Conservation (phyloP, 2,113 vertebrate species). For the Ciconia boyciana region DNA sequence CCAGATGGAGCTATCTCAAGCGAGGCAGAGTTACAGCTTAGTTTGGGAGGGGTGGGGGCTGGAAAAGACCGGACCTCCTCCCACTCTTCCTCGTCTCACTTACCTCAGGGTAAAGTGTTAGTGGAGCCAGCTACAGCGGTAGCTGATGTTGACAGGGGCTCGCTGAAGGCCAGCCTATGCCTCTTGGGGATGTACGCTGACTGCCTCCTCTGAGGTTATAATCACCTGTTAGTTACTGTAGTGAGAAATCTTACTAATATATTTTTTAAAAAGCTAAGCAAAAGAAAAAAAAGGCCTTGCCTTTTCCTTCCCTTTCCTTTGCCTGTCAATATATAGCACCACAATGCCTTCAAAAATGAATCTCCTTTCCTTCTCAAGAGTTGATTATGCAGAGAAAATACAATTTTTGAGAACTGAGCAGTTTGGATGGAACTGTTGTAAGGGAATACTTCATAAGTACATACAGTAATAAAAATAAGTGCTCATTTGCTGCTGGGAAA, state of each 20-base stretch:
- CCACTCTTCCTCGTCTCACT: background rate
- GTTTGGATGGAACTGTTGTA: background rate
- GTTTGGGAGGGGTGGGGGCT: background rate
- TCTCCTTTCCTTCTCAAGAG: background rate
- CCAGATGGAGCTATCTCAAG: background rate
- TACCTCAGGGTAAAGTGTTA: background rate
- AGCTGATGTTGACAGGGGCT: background rate
- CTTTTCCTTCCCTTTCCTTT: background rate
- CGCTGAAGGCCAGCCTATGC: background rate
- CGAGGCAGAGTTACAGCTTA: background rate
- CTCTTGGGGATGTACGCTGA: background rate
- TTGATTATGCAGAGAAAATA: background rate
- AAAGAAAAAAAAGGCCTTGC: background rate
- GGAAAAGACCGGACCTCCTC: background rate
- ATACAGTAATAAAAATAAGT: background rate
- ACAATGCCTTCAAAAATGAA: background rate
- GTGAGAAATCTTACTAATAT: background rate
- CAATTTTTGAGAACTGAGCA: fast-evolving
- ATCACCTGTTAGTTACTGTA: background rate
- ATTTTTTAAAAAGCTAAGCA: background rate
- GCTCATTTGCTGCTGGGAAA: background rate
- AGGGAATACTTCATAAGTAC: background rate
- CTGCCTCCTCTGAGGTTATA: background rate
- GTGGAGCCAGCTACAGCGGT: background rate
- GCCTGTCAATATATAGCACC: background rate